These are phyloP conservation scores for Oryzias curvinotus DNA, from an alignment of 2,113 vertebrate genomes.

Conservation along the genomic window DNA sequence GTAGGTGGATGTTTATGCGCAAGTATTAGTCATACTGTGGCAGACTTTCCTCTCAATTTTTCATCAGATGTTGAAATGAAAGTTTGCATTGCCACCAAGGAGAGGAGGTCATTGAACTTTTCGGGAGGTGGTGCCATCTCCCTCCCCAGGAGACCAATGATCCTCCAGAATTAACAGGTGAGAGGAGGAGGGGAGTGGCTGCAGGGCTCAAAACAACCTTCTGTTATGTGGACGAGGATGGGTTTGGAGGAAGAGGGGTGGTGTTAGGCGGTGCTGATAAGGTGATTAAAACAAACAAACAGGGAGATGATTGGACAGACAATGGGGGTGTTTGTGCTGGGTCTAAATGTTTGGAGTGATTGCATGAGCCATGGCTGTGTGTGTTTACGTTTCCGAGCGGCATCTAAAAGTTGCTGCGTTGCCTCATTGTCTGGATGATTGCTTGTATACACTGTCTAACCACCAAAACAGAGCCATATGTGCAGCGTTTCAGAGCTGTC, in stretches of 20 bases:
- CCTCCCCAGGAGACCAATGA: conserved; percentile 54
- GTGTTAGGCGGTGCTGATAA: conserved; percentile 31
- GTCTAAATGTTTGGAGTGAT: conserved; percentile 27
- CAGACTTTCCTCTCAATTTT: conserved; percentile 18
- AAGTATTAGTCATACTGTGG: neutral
- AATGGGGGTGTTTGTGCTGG: neutral
- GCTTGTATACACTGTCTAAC: conserved; percentile 3
- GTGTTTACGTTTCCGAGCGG: conserved; percentile 6
- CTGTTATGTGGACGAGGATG: conserved; percentile 23
- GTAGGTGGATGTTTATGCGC: neutral
- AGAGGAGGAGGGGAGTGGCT: conserved; percentile 30
- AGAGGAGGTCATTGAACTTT: conserved; percentile 49
- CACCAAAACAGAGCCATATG: conserved; percentile 20
- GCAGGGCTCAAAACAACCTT: conserved; percentile 21
- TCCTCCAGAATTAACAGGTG: conserved; percentile 47
- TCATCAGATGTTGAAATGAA: conserved; percentile 10
- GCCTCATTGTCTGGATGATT: conserved; percentile 17
- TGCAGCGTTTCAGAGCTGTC: conserved; percentile 23
- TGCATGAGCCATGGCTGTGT: neutral
- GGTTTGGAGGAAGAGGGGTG: conserved; percentile 26
- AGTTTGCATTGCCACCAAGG: neutral
- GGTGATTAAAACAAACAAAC: conserved; percentile 25
- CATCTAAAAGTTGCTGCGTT: conserved; percentile 9
- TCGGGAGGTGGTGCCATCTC: conserved; percentile 38
- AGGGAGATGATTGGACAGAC: conserved; percentile 13